Evolutionary conservation across 2,888 invertebrate species (phyloP).

Genomic region (Cyrtodaria siliqua): DNA sequence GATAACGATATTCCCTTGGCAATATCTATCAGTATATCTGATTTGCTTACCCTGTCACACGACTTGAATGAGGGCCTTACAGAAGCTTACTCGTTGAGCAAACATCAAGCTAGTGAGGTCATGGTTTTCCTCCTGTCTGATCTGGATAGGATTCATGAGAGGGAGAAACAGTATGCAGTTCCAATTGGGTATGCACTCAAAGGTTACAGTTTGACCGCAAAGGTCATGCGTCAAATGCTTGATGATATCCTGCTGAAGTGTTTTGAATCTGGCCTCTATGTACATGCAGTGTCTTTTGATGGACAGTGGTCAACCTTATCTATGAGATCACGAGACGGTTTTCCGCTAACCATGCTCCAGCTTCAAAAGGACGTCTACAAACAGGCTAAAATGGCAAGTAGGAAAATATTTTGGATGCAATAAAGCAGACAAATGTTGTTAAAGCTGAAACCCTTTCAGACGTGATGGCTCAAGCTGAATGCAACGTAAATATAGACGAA

Average conservation of each 20-base stretch:
- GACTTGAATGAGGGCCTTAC: too few relatives aligned
- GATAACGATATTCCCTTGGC: too few relatives aligned
- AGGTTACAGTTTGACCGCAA: slow-evolving; percentile 45
- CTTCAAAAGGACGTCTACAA: slow-evolving; percentile 39
- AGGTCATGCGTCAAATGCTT: slow-evolving; percentile 16
- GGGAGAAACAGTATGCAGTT: slow-evolving; percentile 14
- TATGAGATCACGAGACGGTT: slow-evolving; percentile 17
- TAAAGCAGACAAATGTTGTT: slow-evolving; percentile 3
- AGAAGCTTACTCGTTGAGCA: slow-evolving; percentile 43
- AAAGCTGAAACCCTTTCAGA: background rate
- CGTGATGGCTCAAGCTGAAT: background rate
- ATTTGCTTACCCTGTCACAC: too few relatives aligned
- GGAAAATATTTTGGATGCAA: background rate
- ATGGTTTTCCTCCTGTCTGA: too few relatives aligned
- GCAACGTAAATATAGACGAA: background rate
- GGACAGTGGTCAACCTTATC: slow-evolving; percentile 37
- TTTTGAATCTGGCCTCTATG: slow-evolving; percentile 25
- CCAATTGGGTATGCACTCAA: slow-evolving; percentile 52
- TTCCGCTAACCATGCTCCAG: slow-evolving; percentile 41
- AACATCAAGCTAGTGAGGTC: too few relatives aligned
- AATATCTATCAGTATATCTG: too few relatives aligned
- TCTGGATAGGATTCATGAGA: slow-evolving; percentile 27
- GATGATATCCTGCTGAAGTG: slow-evolving; percentile 29
- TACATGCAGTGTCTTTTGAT: slow-evolving; percentile 45
- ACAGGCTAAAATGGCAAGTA: background rate